phyloP scores from a whole-genome alignment of 2,113 vertebrate species.

The Dendrocopos noguchii region DNA sequence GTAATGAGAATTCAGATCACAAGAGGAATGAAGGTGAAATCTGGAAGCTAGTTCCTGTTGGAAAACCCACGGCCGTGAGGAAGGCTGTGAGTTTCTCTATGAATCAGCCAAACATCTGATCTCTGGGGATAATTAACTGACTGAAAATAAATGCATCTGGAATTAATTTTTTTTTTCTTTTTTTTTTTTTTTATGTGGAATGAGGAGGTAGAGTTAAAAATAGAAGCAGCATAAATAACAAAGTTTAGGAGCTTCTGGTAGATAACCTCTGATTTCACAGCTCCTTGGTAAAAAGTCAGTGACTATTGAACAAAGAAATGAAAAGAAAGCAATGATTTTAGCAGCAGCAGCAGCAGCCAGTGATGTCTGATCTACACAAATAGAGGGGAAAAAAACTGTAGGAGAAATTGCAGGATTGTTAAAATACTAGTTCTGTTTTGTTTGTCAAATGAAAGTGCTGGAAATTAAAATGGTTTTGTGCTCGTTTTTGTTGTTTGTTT shows the following conservation, averaged over 20 bases:
- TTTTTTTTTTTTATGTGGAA: neutral
- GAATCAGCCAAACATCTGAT: constrained; percentile 66
- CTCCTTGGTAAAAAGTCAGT: neutral
- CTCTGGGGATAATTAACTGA: constrained; percentile 37
- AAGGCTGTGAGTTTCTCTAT: constrained; percentile 38
- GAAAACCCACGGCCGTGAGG: neutral
- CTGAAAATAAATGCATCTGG: constrained; percentile 48
- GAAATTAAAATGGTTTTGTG: neutral
- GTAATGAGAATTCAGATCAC: neutral
- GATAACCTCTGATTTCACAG: neutral
- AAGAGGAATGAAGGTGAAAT: constrained; percentile 40
- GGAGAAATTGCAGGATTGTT: neutral
- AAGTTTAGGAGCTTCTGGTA: neutral
- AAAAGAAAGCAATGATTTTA: neutral
- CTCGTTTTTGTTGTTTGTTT: too few relatives aligned
- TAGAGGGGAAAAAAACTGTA: neutral
- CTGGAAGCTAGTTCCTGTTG: constrained; percentile 50
- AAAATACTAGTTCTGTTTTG: neutral
- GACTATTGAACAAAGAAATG: neutral
- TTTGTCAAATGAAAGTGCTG: neutral
- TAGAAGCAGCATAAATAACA: neutral
- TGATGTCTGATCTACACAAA: neutral
- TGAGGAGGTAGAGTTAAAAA: neutral
- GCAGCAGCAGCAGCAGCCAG: neutral
- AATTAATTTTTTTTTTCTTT: neutral